These are phyloP conservation scores for Aporophyla nigra DNA, from an alignment of 2,888 invertebrate species.

Conservation along the genomic window DNA sequence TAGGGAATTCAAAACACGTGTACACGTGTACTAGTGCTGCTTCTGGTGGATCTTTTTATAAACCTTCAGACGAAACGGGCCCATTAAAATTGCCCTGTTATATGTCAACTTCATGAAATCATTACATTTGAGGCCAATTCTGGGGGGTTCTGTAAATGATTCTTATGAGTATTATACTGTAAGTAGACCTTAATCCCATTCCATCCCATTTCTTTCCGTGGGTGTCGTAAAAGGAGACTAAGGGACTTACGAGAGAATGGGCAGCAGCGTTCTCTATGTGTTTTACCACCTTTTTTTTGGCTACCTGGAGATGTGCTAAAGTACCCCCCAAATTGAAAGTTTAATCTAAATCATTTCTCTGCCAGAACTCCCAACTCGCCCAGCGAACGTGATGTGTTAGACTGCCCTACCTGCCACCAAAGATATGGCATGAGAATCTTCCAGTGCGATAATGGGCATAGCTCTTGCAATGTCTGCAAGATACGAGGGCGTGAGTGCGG, in stretches of 20 bases:
- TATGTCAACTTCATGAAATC: not conserved
- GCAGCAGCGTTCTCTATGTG: too few species aligned
- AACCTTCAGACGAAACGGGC: too few species aligned
- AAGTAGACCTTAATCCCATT: too few species aligned
- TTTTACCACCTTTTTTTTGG: too few species aligned
- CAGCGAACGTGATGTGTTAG: slow-evolving; percentile 59
- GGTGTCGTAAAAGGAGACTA: too few species aligned
- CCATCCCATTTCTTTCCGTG: too few species aligned
- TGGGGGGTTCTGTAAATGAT: too few species aligned
- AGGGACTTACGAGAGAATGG: too few species aligned
- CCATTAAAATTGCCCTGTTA: not conserved
- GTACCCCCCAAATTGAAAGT: not conserved
- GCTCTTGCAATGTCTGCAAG: slow-evolving; percentile 50
- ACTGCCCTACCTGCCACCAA: slow-evolving; percentile 76
- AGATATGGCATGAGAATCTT: slow-evolving; percentile 73
- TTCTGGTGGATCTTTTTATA: too few species aligned
- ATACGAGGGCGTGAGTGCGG: slow-evolving; percentile 29
- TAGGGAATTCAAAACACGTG: too few species aligned
- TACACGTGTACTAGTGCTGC: too few species aligned
- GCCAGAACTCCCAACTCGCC: slow-evolving; percentile 37
- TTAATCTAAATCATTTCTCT: not conserved
- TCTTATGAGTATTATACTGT: too few species aligned
- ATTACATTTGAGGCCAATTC: not conserved
- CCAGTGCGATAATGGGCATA: slow-evolving; percentile 71
- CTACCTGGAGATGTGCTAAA: not conserved